Conservation (phyloP, 2,888 invertebrate species). For the Resseliella maxima region DNA sequence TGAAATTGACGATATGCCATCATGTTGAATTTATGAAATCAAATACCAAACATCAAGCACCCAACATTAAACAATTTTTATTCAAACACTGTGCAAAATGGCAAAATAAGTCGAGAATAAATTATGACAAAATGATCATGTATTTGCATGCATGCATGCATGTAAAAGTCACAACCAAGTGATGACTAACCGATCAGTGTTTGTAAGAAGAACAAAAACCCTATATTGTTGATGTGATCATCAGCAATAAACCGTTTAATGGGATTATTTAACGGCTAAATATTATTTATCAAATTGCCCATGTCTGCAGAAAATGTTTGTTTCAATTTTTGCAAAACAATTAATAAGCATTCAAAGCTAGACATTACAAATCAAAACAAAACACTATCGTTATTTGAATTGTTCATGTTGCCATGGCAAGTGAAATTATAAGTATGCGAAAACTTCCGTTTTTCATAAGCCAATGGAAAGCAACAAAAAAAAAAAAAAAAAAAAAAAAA, state of each 20-base stretch:
- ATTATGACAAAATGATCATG: neutral
- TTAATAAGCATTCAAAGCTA: neutral
- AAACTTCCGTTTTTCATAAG: conserved; percentile 16
- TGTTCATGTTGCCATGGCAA: neutral
- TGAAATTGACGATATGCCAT: neutral
- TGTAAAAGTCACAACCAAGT: neutral
- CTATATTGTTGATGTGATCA: conserved; percentile 5
- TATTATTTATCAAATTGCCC: conserved; percentile 7
- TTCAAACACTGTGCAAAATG: too few relatives aligned
- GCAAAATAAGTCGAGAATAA: neutral
- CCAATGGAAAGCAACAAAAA: neutral
- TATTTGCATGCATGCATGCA: neutral
- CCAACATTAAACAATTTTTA: too few relatives aligned
- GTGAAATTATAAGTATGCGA: neutral
- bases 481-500: neutral
- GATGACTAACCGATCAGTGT: neutral
- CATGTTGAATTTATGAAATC: neutral
- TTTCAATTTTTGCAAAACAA: neutral
- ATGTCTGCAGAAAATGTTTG: neutral
- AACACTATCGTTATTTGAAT: neutral
- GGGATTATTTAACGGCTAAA: conserved; percentile 23
- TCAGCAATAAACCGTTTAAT: neutral
- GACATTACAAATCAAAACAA: neutral
- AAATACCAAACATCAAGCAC: neutral
- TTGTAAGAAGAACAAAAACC: neutral